Conservation (phyloP, 1,140 invertebrate species). For the Drosophila murphyi region DNA sequence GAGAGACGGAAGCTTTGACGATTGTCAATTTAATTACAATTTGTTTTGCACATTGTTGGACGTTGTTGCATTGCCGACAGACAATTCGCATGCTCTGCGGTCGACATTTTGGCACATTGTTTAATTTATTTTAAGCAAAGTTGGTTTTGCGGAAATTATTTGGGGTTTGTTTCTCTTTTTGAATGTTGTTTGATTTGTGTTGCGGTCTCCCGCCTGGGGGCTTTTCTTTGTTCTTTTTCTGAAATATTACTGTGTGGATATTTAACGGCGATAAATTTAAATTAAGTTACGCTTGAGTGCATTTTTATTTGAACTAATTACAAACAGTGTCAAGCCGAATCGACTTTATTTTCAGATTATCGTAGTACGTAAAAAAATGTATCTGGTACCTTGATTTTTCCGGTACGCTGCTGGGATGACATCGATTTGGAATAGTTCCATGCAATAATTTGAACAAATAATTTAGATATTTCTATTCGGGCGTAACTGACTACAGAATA, state of each 20-base stretch:
- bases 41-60: conserved; percentile 60
- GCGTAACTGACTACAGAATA: too few relatives aligned
- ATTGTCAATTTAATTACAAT: conserved; percentile 77
- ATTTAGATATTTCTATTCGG: too few relatives aligned
- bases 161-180: conserved; percentile 26
- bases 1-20: conserved; percentile 18
- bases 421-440: too few relatives aligned
- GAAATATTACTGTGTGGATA: not conserved
- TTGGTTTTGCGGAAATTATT: conserved; percentile 66
- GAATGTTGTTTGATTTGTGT: conserved; percentile 57
- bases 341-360: too few relatives aligned
- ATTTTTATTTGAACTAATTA: too few relatives aligned
- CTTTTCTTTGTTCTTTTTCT: not conserved
- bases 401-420: too few relatives aligned
- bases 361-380: too few relatives aligned
- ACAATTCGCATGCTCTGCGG: conserved; percentile 61
- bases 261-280: not conserved
- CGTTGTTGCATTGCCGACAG: conserved; percentile 31
- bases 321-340: too few relatives aligned
- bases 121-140: conserved; percentile 74
- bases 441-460: too few relatives aligned
- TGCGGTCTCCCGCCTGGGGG: conserved; percentile 49
- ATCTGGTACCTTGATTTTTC: too few relatives aligned
- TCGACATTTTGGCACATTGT: conserved; percentile 68
- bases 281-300: too few relatives aligned